Evolutionary conservation across 2,888 invertebrate species (phyloP).

Genomic region (Noctua janthina): DNA sequence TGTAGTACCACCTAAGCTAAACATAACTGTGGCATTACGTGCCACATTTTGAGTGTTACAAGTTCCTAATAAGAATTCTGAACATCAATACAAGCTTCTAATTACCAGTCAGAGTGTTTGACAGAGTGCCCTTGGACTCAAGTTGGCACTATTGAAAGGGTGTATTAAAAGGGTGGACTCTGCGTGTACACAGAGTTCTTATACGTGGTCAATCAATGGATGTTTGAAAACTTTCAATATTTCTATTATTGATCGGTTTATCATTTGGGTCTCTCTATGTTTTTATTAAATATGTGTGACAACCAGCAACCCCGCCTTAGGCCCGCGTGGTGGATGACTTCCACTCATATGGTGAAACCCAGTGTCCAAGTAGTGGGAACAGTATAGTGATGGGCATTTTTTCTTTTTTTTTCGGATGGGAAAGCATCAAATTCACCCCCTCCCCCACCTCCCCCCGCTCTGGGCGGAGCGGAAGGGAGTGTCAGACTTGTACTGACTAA

Average conservation of each 20-base stretch:
- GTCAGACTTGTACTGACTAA: too few species aligned
- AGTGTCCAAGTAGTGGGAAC: not conserved
- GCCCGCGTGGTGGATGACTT: too few species aligned
- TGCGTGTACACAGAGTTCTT: not conserved
- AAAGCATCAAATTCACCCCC: too few species aligned
- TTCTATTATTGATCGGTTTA: not conserved
- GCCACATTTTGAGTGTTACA: not conserved
- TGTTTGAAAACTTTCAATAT: not conserved
- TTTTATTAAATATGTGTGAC: not conserved
- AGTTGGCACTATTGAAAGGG: slow-evolving; percentile 7
- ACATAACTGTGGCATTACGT: not conserved
- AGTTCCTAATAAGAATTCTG: slow-evolving; percentile 7
- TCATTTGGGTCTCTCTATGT: not conserved
- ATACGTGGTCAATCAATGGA: not conserved
- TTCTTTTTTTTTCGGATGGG: too few species aligned
- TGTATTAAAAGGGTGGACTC: too few species aligned
- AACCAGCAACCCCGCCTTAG: not conserved
- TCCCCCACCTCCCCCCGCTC: too few species aligned
- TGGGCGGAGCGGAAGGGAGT: too few species aligned
- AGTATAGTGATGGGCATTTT: too few species aligned
- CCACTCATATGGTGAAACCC: not conserved
- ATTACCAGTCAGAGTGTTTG: slow-evolving; percentile 22
- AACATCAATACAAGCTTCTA: slow-evolving; percentile 9
- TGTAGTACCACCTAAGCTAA: not conserved
- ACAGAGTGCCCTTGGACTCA: slow-evolving; percentile 7